Evolutionary conservation across 2,797 vertebrate species (phyloP).

Genomic region (Podarcis lilfordi): DNA sequence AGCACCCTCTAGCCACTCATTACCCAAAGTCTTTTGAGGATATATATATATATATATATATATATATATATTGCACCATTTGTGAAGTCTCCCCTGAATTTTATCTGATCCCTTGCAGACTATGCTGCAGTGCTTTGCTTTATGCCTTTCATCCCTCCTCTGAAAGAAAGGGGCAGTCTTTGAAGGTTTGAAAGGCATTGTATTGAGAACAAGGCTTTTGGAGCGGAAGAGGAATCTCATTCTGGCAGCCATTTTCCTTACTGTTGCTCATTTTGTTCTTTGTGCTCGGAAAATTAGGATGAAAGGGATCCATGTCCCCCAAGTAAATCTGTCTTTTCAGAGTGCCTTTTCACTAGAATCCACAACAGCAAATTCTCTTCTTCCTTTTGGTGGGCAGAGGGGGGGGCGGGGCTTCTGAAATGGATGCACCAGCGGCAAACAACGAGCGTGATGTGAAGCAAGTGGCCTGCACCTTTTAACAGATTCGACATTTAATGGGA

Average conservation of each 20-base stretch:
- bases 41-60: too few relatives aligned
- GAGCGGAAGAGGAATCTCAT: neutral
- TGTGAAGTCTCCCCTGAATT: neutral
- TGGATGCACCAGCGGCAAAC: neutral
- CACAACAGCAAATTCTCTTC: neutral
- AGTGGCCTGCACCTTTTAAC: neutral
- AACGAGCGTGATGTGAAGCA: neutral
- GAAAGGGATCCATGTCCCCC: neutral
- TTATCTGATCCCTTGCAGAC: neutral
- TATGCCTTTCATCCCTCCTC: neutral
- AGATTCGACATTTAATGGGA: neutral
- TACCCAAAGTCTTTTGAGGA: too few relatives aligned
- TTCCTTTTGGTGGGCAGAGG: too few relatives aligned
- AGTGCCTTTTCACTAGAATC: neutral
- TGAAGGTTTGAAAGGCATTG: neutral
- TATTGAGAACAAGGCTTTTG: neutral
- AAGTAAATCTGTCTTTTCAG: neutral
- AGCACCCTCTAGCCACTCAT: too few relatives aligned
- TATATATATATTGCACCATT: neutral
- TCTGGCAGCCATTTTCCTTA: neutral
- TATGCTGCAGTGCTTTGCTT: neutral
- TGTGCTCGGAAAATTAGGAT: slow-evolving; percentile 4
- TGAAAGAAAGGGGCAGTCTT: neutral
- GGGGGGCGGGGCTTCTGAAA: neutral
- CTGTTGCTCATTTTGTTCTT: neutral